phyloP scores from a whole-genome alignment of 2,797 vertebrate species.

The Vipera latastei region DNA sequence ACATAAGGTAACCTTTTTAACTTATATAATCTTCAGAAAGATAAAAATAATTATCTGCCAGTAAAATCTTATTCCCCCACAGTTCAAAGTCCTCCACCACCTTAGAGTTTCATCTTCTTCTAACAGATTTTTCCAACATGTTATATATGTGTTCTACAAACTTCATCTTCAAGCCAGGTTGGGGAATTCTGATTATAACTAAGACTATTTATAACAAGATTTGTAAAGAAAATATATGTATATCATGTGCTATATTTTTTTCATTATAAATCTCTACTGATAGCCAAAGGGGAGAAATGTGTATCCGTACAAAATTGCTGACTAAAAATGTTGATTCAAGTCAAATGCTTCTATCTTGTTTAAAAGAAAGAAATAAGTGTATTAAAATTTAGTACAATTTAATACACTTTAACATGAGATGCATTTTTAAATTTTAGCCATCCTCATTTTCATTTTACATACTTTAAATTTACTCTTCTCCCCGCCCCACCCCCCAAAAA shows the following conservation, averaged over 20 bases:
- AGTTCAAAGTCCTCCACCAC: background rate
- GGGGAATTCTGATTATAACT: background rate
- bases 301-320: background rate
- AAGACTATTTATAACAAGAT: background rate
- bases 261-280: background rate
- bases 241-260: background rate
- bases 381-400: background rate
- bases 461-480: background rate
- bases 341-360: background rate
- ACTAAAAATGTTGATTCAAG: background rate
- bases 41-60: background rate
- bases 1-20: background rate
- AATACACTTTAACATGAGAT: background rate
- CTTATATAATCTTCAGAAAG: background rate
- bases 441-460: background rate
- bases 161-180: background rate
- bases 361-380: background rate
- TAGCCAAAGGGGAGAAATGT: background rate
- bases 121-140: background rate
- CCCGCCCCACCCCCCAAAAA: no score
- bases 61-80: background rate
- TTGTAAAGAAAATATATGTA: background rate
- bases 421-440: background rate
- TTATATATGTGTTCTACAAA: background rate
- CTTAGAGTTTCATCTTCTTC: background rate